A percentile compares a stretch with the other conserved stretches of the same genome.
Conservation (phyloP, 2,113 vertebrate species). For the Vireo altiloquus region DNA sequence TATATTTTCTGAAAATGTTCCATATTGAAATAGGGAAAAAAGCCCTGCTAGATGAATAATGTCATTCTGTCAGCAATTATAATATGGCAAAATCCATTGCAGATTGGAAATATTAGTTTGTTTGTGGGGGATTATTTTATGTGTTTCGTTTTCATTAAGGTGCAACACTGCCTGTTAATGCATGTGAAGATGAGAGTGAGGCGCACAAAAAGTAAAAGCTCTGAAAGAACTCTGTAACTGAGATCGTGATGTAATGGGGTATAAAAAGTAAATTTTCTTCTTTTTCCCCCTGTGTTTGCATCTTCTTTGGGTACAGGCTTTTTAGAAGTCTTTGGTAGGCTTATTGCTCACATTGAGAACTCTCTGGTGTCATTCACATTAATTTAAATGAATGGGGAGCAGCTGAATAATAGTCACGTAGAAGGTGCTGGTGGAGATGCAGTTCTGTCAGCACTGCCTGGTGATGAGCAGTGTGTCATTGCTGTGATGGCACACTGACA, state of each 20-base stretch:
- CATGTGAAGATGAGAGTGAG: neutral
- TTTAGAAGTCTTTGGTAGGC: neutral
- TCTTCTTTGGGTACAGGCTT: neutral
- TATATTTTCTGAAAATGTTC: neutral
- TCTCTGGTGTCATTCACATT: neutral
- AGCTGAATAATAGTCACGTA: neutral
- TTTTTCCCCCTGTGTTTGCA: accelerated
- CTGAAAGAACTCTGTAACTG: neutral
- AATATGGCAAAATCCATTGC: neutral
- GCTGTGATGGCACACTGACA: neutral
- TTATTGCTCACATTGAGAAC: neutral
- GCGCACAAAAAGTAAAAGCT: neutral
- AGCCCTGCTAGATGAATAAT: neutral
- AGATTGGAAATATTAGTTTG: neutral
- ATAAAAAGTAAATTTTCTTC: neutral
- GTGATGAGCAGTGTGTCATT: neutral
- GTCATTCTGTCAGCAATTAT: neutral
- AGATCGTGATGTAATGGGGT: neutral
- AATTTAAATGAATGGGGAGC: neutral
- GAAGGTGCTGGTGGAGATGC: neutral
- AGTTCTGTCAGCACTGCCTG: neutral
- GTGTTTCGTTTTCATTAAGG: neutral
- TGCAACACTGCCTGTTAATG: neutral
- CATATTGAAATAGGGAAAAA: neutral
- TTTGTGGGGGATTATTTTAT: neutral